Base-by-base conservation (phyloP, 2,888 invertebrate genomes). In the Watsonalla binaria region DNA sequence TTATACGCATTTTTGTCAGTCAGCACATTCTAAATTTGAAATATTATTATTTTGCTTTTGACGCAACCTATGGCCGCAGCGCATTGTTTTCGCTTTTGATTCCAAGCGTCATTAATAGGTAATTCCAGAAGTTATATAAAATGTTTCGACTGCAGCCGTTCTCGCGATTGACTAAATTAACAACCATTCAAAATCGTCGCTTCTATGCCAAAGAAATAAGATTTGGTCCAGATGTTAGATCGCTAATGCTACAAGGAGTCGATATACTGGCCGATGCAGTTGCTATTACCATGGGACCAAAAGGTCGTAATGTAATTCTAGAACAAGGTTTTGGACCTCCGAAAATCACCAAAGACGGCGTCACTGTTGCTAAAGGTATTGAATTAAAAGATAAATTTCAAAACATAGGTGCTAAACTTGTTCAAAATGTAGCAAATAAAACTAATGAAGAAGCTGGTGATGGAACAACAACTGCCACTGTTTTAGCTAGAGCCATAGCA, bases 311-410 rank as follows among this genome's bases (percentile, higher is more conserved):
- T 84, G 99, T 99, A 6, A 99, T 99, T 70, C 92, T 99, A 68
- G 99, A 99, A 87, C 99, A 99, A 86, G 95, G 96, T 34, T 98
- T 98, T 96, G 99, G 99, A 11, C 96, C 98, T 54, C 99, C 99
- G 6, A 99, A 99, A 92, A 99, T 99, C 73, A 99, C 99, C n/a
- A 99, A 99, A 90, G 99, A 99, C 84, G 99, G 99, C 60, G 99
- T 99, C 0, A 99, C 99, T 0, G 99, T 99, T 9, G 99, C 99
- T 14, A 99, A 99, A 90, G 96, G 97, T 45, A 95, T 99, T 65
- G 99, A 99, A 81, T 91, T 99, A 39, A 97, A 97, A 86, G 98
- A 99, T 85, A 99, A 98, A 89, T 99, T 98, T 88, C 98, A 99
- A 90, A 99, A 99, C 80, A 96, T 99, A 80, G 99, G 99, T 54